Conservation (phyloP, 2,113 vertebrate species). For the Peucedramus taeniatus region DNA sequence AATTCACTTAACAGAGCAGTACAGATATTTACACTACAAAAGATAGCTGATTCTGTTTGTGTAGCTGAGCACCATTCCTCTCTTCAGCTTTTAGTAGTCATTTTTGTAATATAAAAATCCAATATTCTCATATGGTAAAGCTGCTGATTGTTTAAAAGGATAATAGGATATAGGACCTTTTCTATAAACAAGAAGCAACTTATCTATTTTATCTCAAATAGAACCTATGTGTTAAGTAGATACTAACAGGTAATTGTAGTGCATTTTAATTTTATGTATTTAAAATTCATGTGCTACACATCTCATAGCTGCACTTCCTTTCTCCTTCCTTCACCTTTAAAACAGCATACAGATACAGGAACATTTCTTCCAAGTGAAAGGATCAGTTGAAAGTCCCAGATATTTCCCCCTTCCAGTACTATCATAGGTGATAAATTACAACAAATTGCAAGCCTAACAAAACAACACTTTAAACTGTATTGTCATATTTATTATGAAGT, state of each 20-base stretch:
- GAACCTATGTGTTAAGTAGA: background rate
- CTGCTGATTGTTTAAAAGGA: background rate
- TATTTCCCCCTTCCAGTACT: background rate
- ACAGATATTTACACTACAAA: background rate
- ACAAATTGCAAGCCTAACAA: constrained; percentile 71
- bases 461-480: constrained; percentile 69
- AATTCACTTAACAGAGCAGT: background rate
- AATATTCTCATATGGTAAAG: background rate
- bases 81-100: background rate
- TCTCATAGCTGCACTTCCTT: background rate
- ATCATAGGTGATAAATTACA: constrained; percentile 65
- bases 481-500: constrained; percentile 80
- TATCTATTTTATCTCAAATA: background rate
- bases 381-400: background rate
- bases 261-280: background rate
- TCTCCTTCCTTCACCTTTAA: background rate
- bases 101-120: background rate
- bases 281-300: accelerated
- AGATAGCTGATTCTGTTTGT: background rate
- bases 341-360: background rate
- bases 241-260: background rate
- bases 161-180: background rate
- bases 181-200: background rate
- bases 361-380: background rate
- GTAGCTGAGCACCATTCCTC: background rate